phyloP scores from a whole-genome alignment of 2,888 invertebrate genomes.

The Peribatodes rhomboidaria region DNA sequence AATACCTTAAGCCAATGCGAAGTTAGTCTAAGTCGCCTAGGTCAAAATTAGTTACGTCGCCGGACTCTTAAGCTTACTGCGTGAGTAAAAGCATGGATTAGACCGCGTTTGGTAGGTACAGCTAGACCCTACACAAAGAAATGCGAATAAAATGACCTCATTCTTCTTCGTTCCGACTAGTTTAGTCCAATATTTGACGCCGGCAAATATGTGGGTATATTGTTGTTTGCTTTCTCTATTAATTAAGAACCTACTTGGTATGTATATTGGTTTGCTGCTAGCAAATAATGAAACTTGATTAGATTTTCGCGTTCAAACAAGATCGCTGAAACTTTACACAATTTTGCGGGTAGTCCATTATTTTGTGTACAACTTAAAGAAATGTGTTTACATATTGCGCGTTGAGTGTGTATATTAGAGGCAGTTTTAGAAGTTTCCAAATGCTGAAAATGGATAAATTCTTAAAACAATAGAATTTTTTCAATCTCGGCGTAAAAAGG shows the following conservation, averaged over 20 bases:
- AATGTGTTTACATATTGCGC: too few species aligned
- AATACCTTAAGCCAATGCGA: too few species aligned
- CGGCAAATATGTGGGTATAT: neutral
- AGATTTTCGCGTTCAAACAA: conserved; percentile 4
- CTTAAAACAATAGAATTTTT: too few species aligned
- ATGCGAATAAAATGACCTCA: neutral
- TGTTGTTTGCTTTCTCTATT: conserved; percentile 9
- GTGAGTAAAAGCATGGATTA: too few species aligned
- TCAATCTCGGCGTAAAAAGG: too few species aligned
- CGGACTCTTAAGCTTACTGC: too few species aligned
- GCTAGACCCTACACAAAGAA: neutral
- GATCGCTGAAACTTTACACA: neutral
- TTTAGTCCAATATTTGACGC: conserved; percentile 1
- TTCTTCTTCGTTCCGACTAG: conserved; percentile 2
- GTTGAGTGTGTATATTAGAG: too few species aligned
- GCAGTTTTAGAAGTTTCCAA: too few species aligned
- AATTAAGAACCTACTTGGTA: neutral
- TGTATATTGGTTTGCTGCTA: neutral
- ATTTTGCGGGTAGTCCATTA: neutral
- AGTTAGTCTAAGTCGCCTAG: too few species aligned
- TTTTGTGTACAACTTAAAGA: neutral
- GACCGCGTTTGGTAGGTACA: too few species aligned
- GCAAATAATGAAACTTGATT: conserved; percentile 10
- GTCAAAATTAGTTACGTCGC: too few species aligned
- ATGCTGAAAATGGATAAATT: too few species aligned